Evolutionary conservation across 1,140 invertebrate species (phyloP), one percentile per base, ranked within the genome.

Genomic region (Diabrotica virgifera): DNA sequence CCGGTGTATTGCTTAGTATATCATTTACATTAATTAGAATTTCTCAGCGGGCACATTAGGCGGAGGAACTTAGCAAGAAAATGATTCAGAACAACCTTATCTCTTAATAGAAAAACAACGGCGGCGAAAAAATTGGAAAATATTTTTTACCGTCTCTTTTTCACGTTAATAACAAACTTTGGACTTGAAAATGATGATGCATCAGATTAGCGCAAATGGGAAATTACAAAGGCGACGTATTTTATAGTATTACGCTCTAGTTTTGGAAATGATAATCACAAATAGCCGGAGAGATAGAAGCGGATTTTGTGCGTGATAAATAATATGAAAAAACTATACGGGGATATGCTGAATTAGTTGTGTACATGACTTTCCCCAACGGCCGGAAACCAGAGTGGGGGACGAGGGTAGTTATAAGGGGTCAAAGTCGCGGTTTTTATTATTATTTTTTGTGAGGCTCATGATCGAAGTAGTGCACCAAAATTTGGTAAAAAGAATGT

Each of bases 1-100:
- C 8, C 40, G 40, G 8, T 46, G n/a, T 46, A 46, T 46, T 46
- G 40, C 40, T 46, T 46, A 46, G 40, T 46, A 46, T 46, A 46
- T 46, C 40, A 46, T 46, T 46, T 46, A 46, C 40, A 46, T 46
- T 46, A 46, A 46, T 46, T 46, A 46, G 40, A 46, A 46, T 46
- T 46, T 46, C 40, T 46, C 40, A 46, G 40, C 40, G 40, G 40
- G 40, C 40, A 46, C 40, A 46, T 46, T 46, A 46, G 40, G n/a
- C 40, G 40, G 6, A 46, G 40, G 40, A 46, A 46, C 40, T 46
- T 46, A 46, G 40, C 40, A 46, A 46, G 40, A 46, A 46, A 46
- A 46, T 46, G 40, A 46, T 46, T 46, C 40, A 46, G n/a, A 46
- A 46, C 40, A 46, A 46, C 40, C 40, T 46, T 46, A 46, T 46